A percentile compares a stretch with the other conserved stretches of the same genome.
phyloP scores from a whole-genome alignment of 1,140 invertebrate genomes.

The Microplitis demolitor region DNA sequence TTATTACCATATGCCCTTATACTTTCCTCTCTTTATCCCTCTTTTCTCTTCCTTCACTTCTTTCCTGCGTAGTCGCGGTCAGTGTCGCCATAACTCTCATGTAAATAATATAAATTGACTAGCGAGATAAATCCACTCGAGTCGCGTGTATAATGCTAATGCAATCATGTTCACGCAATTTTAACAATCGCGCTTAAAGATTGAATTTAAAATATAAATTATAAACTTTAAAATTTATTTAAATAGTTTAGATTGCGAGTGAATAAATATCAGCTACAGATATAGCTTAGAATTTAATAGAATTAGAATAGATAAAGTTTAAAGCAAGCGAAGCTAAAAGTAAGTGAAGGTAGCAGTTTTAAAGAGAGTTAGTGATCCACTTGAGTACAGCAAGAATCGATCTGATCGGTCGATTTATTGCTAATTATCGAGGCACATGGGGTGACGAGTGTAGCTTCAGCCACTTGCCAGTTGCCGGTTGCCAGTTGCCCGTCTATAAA shows the following conservation, averaged over 20 bases:
- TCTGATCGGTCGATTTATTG: conserved; percentile 43
- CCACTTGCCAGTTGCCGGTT: background rate
- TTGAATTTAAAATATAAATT: no score
- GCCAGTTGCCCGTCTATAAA: no score
- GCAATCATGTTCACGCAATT: background rate
- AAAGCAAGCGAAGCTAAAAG: no score
- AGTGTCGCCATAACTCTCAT: conserved; percentile 12
- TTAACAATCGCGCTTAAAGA: no score
- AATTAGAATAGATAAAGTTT: no score
- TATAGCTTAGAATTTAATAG: no score
- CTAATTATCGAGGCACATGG: conserved; percentile 42
- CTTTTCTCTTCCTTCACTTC: background rate
- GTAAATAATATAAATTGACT: conserved; percentile 14
- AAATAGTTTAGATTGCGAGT: no score
- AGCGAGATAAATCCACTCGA: conserved; percentile 1
- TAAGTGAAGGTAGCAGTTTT: no score
- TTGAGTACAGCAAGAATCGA: conserved; percentile 18
- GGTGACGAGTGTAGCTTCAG: conserved; percentile 13
- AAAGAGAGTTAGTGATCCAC: background rate
- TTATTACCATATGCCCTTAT: background rate
- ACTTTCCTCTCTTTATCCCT: background rate
- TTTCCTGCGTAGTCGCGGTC: background rate
- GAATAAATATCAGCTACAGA: no score
- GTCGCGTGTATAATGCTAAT: conserved; percentile 12
- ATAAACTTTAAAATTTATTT: no score